Evolutionary conservation across 2,888 invertebrate species (phyloP), one percentile per base, ranked within the genome.

Genomic region (Orchestes rusci): DNA sequence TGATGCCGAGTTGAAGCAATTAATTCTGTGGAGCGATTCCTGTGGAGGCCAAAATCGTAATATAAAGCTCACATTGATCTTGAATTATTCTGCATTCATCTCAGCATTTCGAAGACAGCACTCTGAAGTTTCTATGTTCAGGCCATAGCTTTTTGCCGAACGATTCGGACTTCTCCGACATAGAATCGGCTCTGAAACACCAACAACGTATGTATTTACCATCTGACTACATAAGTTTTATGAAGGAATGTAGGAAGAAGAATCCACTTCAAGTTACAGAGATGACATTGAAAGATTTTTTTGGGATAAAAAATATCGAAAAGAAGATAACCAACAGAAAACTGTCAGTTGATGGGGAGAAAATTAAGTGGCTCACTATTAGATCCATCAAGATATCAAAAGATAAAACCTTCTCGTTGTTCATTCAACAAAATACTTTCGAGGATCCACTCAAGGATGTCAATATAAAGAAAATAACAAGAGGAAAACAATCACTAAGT

Each of bases 111-210:
- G 15, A 35, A 35, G 35, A 19, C 19, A 20, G 19, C 5, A 36
- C 36, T 18, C n/a, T 37, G 27, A 37, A 27, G 16, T 37, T 33
- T 39, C 43, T 27, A 17, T 34, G 38, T 16, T 52, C 55, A 19
- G 53, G 56, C n/a, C 55, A 56, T 39, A 53, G 49, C 16, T 46
- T 48, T 32, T 39, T 57, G 35, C 50, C 51, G 8, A 57, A 57
- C 28, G 53, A 57, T 44, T 40, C 47, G 8, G 53, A 57, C 15
- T 56, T 56, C 39, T 45, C 45, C 10, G 51, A 56, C 37, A 50
- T 51, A 5, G 53, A 55, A 40, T 40, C 43, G 33, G 54, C 53
- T 32, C 27, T 54, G n/a, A 53, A 57, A 48, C 28, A 29, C 10
- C 51, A 53, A 23, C 47, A 44, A 42, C 29, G 43, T 41, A 19